Conservation (phyloP, 2,113 vertebrate genomes). For the Lamprologus ornatipinnis region DNA sequence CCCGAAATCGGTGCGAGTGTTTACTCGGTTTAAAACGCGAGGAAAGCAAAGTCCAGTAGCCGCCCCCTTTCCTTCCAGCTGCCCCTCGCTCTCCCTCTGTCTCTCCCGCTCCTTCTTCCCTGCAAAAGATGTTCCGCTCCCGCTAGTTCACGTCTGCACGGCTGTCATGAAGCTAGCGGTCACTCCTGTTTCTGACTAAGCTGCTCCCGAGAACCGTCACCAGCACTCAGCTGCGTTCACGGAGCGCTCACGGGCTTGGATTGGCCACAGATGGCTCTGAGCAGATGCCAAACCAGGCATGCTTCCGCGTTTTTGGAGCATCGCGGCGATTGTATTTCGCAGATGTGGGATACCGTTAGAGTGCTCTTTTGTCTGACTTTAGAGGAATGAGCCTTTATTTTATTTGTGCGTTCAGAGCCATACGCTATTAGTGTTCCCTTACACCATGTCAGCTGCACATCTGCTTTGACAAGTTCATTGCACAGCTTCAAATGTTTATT, state of each 20-base stretch:
- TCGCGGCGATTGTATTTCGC: neutral
- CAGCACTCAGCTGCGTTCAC: neutral
- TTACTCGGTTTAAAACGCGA: neutral
- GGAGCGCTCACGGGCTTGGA: neutral
- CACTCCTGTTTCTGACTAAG: slow-evolving; percentile 37
- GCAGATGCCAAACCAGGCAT: neutral
- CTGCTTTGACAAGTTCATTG: neutral
- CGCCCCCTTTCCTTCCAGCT: slow-evolving; percentile 7
- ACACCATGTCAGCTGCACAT: neutral
- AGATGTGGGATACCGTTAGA: neutral
- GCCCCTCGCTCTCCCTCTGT: slow-evolving; percentile 4
- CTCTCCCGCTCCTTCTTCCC: slow-evolving; percentile 12
- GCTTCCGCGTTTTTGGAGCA: slow-evolving; percentile 27
- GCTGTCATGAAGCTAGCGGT: slow-evolving; percentile 63
- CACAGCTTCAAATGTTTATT: neutral
- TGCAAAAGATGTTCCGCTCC: slow-evolving; percentile 9
- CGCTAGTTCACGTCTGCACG: slow-evolving; percentile 4
- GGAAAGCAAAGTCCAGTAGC: neutral
- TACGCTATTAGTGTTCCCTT: neutral
- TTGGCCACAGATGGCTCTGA: slow-evolving; percentile 14
- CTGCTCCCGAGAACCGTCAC: neutral
- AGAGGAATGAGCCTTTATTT: neutral
- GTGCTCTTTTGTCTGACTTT: neutral
- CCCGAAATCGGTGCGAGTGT: neutral
- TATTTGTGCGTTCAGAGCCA: neutral